Conservation (phyloP, 2,113 vertebrate genomes). For the Pogona vitticeps region DNA sequence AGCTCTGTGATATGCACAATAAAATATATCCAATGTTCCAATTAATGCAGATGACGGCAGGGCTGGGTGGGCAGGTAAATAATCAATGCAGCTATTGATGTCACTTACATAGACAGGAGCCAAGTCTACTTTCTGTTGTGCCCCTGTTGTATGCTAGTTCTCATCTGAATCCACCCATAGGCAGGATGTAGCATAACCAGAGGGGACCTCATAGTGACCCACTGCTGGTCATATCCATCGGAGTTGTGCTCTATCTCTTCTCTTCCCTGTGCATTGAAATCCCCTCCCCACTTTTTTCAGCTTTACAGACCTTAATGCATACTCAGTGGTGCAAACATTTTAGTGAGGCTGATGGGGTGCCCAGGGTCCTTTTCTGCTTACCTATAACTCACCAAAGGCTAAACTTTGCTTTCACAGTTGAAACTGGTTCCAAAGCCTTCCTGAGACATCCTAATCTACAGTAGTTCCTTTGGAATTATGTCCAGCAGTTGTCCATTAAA, state of each 20-base stretch:
- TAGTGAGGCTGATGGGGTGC: not conserved
- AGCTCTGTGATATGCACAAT: not conserved
- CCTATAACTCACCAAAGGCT: constrained; percentile 32
- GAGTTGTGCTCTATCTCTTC: not conserved
- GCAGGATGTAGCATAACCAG: too few species aligned
- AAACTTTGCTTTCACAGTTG: constrained; percentile 48
- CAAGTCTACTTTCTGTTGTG: not conserved
- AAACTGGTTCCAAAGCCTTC: constrained; percentile 56
- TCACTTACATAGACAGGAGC: not conserved
- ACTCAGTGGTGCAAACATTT: constrained; percentile 5
- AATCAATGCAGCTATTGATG: too few species aligned
- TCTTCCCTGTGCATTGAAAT: not conserved
- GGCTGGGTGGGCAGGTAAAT: too few species aligned
- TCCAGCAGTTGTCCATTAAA: constrained; percentile 72
- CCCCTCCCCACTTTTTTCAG: too few species aligned
- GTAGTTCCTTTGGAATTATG: constrained; percentile 67
- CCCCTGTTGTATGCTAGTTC: not conserved
- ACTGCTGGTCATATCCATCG: not conserved
- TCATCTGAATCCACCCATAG: not conserved
- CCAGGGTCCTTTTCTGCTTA: constrained; percentile 21
- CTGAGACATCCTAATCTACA: constrained; percentile 41
- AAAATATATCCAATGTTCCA: not conserved
- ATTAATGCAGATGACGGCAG: not conserved
- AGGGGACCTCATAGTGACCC: not conserved
- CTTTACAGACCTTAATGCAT: constrained; percentile 22